Conservation (phyloP, 1,140 invertebrate genomes). For the Gonatopus flavifemur region DNA sequence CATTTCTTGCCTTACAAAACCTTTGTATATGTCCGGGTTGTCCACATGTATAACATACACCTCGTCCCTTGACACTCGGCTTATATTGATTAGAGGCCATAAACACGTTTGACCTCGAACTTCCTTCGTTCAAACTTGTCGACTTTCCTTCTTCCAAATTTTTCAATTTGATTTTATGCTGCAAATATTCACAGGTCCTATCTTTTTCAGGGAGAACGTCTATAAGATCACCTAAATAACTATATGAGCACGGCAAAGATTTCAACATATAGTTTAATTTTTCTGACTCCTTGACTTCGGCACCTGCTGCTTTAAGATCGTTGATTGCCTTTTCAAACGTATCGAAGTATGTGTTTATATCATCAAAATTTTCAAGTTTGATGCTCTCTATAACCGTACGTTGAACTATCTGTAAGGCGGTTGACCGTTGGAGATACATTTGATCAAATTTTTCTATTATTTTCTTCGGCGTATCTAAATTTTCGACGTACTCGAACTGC, state of each 20-base stretch:
- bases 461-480: conserved; percentile 20
- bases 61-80: neutral
- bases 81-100: neutral
- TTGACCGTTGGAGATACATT: conserved; percentile 30
- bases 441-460: conserved; percentile 33
- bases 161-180: conserved; percentile 3
- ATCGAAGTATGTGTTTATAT: conserved; percentile 25
- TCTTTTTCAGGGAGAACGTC: conserved; percentile 2
- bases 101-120: too few relatives aligned
- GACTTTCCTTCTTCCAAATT: neutral
- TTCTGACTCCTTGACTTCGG: conserved; percentile 24
- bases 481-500: conserved; percentile 27
- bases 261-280: conserved; percentile 41
- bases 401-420: conserved; percentile 36
- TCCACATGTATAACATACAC: neutral
- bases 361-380: conserved; percentile 25
- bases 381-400: conserved; percentile 31
- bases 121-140: neutral
- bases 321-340: conserved; percentile 34
- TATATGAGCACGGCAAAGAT: conserved; percentile 30
- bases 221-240: conserved; percentile 42
- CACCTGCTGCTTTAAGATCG: conserved; percentile 30
- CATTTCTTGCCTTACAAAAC: neutral
- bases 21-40: neutral
- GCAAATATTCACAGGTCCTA: neutral